Base-by-base conservation (phyloP, 2,797 vertebrate genomes). In the Cephalopachus bancanus region DNA sequence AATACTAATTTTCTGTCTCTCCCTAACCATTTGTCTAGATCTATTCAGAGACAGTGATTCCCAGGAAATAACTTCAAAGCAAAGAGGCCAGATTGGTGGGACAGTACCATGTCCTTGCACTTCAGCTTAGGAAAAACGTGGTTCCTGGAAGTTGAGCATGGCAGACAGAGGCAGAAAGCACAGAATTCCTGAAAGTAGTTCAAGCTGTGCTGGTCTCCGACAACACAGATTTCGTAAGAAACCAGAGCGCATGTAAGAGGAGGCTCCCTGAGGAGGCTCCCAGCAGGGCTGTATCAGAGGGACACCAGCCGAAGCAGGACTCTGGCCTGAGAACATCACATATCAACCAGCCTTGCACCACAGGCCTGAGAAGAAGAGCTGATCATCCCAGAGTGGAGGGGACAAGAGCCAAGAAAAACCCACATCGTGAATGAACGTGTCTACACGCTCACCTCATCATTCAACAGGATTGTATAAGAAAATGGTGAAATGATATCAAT, bases 291-390 rank as follows among this genome's bases (percentile, higher is more conserved):
- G 7, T 3, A 0, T 3, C 1, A 17, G 14, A 76, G 62, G 53
- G 55, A 12, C 0, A 5, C 2, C 75, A 2, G 14, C 37, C 3
- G 3, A 49, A 59, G 33, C 10, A 2, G 17, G 24, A 26, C 44
- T 14, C 4, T 8, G 10, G 5, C 83, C 20, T 10, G 30, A 49
- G 16, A 69, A 8, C 0, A 0, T n/a, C 28, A 5, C 1, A 0
- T 12, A 28, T 30, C 55, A 19, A 44, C n/a, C 37, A 20, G 19
- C 3, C 67, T 55, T 49, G 22, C 3, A 1, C 10, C 1, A 5
- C 28, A 5, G 0, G 1, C 10, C 75, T 76, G 64, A 37, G 71
- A 14, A 91, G 5, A 33, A 72, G n/a, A 7, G 0, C 8, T 6
- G 2, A 11, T 26, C 4, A 2, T 53, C 57, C 30, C 10, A 24